phyloP scores from a whole-genome alignment of 1,140 invertebrate genomes.

The Drosophila equinoxialis region DNA sequence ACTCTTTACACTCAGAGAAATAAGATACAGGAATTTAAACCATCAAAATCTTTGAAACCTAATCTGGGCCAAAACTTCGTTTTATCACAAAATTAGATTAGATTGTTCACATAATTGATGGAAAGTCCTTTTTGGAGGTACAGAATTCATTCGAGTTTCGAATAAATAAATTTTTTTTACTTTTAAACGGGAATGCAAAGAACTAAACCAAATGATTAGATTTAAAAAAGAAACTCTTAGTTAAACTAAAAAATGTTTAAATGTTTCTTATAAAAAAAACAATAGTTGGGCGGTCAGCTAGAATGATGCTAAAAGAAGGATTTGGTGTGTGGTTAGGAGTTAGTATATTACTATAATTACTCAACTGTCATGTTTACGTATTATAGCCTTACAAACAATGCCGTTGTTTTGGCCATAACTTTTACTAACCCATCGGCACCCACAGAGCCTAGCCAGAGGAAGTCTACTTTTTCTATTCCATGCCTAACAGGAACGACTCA shows the following conservation, averaged over 20 bases:
- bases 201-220: too few relatives aligned
- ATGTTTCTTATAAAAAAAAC: not conserved
- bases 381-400: conserved; percentile 30
- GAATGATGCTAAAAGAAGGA: not conserved
- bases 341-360: conserved; percentile 9
- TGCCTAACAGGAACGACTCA: conserved; percentile 22
- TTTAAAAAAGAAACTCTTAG: too few relatives aligned
- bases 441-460: conserved; percentile 40
- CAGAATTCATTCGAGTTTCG: too few relatives aligned
- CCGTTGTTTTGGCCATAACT: conserved; percentile 33
- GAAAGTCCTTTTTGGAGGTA: too few relatives aligned
- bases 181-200: too few relatives aligned
- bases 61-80: too few relatives aligned
- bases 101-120: too few relatives aligned
- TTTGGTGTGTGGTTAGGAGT: not conserved
- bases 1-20: conserved; percentile 5
- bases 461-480: conserved; percentile 10
- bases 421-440: conserved; percentile 48
- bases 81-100: too few relatives aligned
- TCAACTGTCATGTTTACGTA: conserved; percentile 8
- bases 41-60: not conserved
- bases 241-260: too few relatives aligned
- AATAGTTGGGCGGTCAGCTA: not conserved
- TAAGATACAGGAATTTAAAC: not conserved
- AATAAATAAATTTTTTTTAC: too few relatives aligned